These are phyloP conservation scores for Malurus elegans DNA, from an alignment of 2,113 vertebrate genomes.

Conservation along the genomic window DNA sequence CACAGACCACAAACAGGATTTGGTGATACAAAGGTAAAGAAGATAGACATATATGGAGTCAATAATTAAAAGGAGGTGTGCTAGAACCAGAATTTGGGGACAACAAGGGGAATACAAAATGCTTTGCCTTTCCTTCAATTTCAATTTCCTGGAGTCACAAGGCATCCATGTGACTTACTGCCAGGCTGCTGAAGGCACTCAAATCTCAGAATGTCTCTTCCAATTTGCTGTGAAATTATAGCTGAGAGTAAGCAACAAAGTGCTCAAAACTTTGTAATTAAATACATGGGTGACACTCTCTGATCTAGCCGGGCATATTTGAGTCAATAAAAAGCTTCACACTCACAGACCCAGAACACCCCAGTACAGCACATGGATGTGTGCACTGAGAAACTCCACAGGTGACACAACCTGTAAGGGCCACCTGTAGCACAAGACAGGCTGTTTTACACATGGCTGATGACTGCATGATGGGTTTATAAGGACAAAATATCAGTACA, in stretches of 20 bases:
- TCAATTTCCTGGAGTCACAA: background rate
- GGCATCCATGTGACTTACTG: background rate
- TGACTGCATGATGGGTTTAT: background rate
- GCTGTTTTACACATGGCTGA: background rate
- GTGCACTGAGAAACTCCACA: background rate
- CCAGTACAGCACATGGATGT: background rate
- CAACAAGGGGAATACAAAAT: background rate
- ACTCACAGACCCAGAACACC: background rate
- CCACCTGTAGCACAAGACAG: fast-evolving
- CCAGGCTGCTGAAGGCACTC: background rate
- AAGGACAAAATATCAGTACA: background rate
- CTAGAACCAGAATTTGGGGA: background rate
- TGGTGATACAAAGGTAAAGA: background rate
- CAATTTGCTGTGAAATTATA: background rate
- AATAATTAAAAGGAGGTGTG: background rate
- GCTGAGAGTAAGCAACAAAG: background rate
- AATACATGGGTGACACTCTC: background rate
- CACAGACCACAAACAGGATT: fast-evolving
- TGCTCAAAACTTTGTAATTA: background rate
- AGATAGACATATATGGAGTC: background rate
- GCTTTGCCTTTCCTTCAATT: background rate
- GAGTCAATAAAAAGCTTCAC: background rate
- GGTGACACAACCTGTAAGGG: background rate
- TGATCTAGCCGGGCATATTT: background rate
- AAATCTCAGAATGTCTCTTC: background rate